A percentile compares a stretch with the other conserved stretches of the same genome.
Evolutionary conservation across 2,113 vertebrate genomes (phyloP).

Genomic region (Serinus canaria): DNA sequence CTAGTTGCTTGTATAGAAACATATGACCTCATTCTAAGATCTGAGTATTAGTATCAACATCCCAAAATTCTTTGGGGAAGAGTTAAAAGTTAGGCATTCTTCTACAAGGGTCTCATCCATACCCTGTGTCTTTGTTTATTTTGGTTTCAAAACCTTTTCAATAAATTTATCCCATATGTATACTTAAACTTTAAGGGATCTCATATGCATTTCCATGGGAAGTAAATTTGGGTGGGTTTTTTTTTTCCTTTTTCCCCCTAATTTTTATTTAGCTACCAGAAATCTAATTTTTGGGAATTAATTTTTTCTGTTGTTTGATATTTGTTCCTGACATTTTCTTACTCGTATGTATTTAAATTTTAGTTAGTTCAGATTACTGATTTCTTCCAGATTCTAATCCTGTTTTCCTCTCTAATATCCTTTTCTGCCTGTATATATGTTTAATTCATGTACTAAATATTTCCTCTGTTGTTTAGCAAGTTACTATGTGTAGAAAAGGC

Average conservation of each 20-base stretch:
- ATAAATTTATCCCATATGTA: neutral
- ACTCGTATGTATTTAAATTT: neutral
- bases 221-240: rapidly evolving
- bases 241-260: rapidly evolving
- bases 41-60: neutral
- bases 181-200: neutral
- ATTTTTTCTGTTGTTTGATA: neutral
- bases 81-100: neutral
- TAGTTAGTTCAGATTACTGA: neutral
- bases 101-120: neutral
- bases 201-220: neutral
- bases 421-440: neutral
- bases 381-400: neutral
- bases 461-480: neutral
- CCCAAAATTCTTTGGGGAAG: neutral
- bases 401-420: neutral
- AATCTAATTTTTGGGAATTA: neutral
- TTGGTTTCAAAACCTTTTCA: neutral
- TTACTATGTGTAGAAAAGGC: neutral
- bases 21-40: neutral
- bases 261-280: neutral
- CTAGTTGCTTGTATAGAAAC: neutral
- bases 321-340: neutral
- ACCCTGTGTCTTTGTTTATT: neutral
- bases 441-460: neutral